A percentile compares a stretch with the other conserved stretches of the same genome.
phyloP scores from a whole-genome alignment of 2,888 invertebrate species.

The Gari tellinella region DNA sequence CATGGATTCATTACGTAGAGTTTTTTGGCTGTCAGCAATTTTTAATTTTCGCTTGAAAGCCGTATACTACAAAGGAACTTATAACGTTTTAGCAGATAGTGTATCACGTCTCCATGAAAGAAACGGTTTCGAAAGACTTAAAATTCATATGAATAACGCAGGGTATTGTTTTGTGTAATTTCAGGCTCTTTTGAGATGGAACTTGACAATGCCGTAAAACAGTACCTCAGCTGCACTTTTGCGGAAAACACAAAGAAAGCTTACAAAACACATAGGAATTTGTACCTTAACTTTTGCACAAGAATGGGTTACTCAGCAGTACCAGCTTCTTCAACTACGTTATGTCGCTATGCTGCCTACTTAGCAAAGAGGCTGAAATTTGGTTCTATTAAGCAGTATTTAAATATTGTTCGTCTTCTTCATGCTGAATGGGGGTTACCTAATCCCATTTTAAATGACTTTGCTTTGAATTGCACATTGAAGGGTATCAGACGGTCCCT shows the following conservation, averaged over 20 bases:
- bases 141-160: slow-evolving; percentile 7
- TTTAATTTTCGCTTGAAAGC: slow-evolving; percentile 28
- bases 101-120: slow-evolving; percentile 26
- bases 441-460: slow-evolving; percentile 28
- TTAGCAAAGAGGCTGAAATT: slow-evolving; percentile 23
- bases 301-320: slow-evolving; percentile 16
- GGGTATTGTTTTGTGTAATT: slow-evolving; percentile 17
- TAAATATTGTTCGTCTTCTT: slow-evolving; percentile 34
- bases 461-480: slow-evolving; percentile 11
- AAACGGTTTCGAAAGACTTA: slow-evolving; percentile 2
- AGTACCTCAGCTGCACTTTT: slow-evolving; percentile 2
- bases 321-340: slow-evolving; percentile 18
- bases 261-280: slow-evolving; percentile 31
- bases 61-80: slow-evolving; percentile 16
- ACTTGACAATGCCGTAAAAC: slow-evolving; percentile 13
- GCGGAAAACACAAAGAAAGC: slow-evolving; percentile 25
- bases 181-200: slow-evolving; percentile 1
- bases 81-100: slow-evolving; percentile 24
- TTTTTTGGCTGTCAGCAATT: slow-evolving; percentile 34
- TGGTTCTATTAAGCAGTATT: slow-evolving; percentile 31
- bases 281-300: slow-evolving; percentile 25
- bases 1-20: slow-evolving; percentile 18
- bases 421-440: slow-evolving; percentile 35
- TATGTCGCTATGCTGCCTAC: slow-evolving; percentile 27
- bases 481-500: slow-evolving; percentile 25